phyloP scores from a whole-genome alignment of 2,797 vertebrate genomes.

The Trachurus trachurus region DNA sequence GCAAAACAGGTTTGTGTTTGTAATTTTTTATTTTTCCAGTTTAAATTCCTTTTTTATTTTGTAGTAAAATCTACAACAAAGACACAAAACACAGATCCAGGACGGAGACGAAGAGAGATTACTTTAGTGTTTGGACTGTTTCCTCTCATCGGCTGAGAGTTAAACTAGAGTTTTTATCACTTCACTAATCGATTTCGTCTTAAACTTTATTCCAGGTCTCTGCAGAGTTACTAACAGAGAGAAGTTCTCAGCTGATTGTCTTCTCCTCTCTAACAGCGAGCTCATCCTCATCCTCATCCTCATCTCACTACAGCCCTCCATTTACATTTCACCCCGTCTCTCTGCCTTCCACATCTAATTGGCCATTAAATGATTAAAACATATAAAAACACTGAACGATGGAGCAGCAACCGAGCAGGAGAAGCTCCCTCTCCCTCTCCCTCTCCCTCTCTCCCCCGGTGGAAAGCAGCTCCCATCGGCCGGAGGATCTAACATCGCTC shows the following conservation, averaged over 20 bases:
- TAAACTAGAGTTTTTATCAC: no score
- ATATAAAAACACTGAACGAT: slow-evolving; percentile 52
- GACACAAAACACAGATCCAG: no score
- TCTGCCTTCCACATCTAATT: slow-evolving; percentile 63
- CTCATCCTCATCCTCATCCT: neutral
- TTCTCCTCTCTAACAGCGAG: neutral
- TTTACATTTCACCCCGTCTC: slow-evolving; percentile 36
- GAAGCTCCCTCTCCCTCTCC: slow-evolving; percentile 29
- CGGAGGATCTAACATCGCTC: slow-evolving; percentile 60
- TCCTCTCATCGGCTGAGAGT: no score
- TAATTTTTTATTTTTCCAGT: no score
- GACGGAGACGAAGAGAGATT: no score
- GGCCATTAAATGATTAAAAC: slow-evolving; percentile 71
- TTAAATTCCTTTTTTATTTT: no score
- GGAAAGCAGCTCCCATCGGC: slow-evolving; percentile 50
- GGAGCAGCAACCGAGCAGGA: slow-evolving; percentile 47
- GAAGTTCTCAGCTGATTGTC: neutral
- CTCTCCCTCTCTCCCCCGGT: slow-evolving; percentile 5
- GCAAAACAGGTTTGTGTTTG: no score
- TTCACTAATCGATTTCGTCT: neutral
- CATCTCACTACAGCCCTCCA: slow-evolving; percentile 11
- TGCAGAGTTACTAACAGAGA: neutral
- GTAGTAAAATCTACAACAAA: no score
- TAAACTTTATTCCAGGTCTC: neutral
- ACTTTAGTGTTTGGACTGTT: no score